Base-by-base conservation (phyloP, 1,140 invertebrate genomes). In the Diuraphis noxia region DNA sequence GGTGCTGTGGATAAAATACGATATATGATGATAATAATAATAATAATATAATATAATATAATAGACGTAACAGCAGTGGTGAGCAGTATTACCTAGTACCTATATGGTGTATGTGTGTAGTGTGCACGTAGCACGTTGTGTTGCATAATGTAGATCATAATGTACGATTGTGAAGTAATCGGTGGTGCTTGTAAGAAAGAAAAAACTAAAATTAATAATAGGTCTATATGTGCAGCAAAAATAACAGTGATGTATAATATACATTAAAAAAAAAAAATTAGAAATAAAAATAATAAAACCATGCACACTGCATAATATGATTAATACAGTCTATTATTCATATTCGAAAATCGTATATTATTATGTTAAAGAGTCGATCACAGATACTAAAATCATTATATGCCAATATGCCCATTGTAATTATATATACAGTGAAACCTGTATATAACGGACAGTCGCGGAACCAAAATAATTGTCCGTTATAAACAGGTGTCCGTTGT, bases 81-180 rank as follows among this genome's bases (percentile, higher is more conserved):
- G 0, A 25, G 36, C 77, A 81, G 52, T n/a, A 40, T 21, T n/a
- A 84, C n/a, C 30, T 63, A n/a, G 40, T 84, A 46, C 30, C 9
- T 82, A n/a, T 30, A 30, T 82, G 13, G 81, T 49, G 72, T 79
- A 81, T 81, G 79, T 41, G 23, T 40, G 79, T 19, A 36, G 19
- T 79, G 34, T n/a, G 30, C 10, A 40, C 34, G 17, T 63, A 19
- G 30, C 10, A 40, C 34, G 17, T 63, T 38, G 21, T 88, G 21
- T 88, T 88, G 36, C 56, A 40, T 88, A 72, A 88, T 88, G n/a
- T 63, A 38, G 36, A 88, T 88, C 38, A 63, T 43, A 72, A 63
- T 88, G 34, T 88, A 88, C 52, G 38, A 84, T n/a, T 84, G 30
- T 84, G 41, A 41, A 82, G 38, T 82, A 82, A 41, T 82, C 81